phyloP scores from a whole-genome alignment of 2,888 invertebrate genomes.

The Reticulitermes lucifugus region DNA sequence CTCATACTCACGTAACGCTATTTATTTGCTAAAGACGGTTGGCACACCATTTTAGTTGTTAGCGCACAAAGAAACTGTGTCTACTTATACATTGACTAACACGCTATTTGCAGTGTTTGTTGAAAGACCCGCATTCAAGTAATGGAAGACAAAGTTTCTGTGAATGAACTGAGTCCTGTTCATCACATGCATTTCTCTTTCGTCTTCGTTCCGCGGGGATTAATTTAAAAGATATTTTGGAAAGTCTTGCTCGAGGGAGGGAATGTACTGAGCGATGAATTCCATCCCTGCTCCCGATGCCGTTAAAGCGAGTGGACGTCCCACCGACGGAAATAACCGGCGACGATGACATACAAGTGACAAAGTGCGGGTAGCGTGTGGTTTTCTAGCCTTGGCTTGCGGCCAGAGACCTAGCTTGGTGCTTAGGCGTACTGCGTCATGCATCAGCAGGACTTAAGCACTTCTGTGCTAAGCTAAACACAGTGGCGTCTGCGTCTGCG shows the following conservation, averaged over 20 bases:
- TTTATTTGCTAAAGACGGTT: not conserved
- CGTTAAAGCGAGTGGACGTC: slow-evolving; percentile 38
- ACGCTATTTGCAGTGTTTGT: not conserved
- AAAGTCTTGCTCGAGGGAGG: not conserved
- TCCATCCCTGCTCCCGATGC: not conserved
- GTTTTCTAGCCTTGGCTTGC: slow-evolving; percentile 16
- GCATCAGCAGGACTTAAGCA: not conserved
- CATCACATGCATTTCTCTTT: not conserved
- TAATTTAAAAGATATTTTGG: slow-evolving; percentile 15
- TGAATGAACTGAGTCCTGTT: not conserved
- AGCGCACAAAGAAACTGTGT: slow-evolving; percentile 12
- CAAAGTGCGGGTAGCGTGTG: slow-evolving; percentile 37
- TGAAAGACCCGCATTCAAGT: not conserved
- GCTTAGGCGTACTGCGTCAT: not conserved
- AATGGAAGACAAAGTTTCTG: not conserved
- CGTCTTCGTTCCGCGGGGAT: not conserved
- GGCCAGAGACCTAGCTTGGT: slow-evolving; percentile 10
- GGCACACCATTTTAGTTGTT: not conserved
- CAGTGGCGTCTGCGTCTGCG: not conserved
- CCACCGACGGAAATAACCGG: slow-evolving; percentile 45
- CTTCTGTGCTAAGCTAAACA: not conserved
- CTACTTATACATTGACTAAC: not conserved
- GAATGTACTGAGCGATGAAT: not conserved
- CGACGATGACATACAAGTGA: slow-evolving; percentile 44
- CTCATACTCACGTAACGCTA: not conserved